Percentiles rank a stretch among this genome's conserved stretches.
Conservation (phyloP, 2,797 vertebrate genomes). For the Anisognathus igniventris region DNA sequence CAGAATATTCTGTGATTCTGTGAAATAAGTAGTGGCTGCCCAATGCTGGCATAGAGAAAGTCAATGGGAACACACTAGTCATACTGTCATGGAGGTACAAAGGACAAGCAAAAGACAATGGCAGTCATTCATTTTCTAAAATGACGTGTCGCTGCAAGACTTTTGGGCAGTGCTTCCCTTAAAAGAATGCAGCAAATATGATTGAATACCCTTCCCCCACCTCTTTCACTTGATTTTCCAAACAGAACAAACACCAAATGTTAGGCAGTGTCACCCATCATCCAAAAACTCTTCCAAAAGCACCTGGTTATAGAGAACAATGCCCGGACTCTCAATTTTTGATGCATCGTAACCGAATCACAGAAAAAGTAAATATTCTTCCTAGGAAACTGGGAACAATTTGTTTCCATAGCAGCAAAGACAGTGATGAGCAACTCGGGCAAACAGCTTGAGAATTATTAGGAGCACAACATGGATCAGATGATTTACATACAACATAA, state of each 20-base stretch:
- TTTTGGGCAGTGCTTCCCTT: background rate
- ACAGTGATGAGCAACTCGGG: slow-evolving; percentile 28
- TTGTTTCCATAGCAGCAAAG: slow-evolving; percentile 57
- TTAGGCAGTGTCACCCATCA: background rate
- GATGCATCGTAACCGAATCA: slow-evolving; percentile 2
- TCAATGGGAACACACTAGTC: background rate
- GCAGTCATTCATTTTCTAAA: slow-evolving; percentile 20
- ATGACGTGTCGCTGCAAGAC: background rate
- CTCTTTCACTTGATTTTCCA: background rate
- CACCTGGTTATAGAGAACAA: background rate
- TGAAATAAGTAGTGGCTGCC: background rate
- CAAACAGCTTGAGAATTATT: slow-evolving; percentile 39
- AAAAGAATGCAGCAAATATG: background rate
- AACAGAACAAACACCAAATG: slow-evolving; percentile 19
- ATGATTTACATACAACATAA: slow-evolving; percentile 37
- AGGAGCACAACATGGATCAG: background rate
- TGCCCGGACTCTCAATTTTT: background rate
- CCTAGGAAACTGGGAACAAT: slow-evolving; percentile 22
- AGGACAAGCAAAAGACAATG: background rate
- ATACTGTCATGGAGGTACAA: background rate
- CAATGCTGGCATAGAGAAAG: background rate
- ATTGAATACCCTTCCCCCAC: background rate
- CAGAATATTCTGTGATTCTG: background rate
- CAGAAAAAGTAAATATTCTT: background rate
- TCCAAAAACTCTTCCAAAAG: slow-evolving; percentile 2